Conservation (phyloP, 2,888 invertebrate genomes). For the Drosophila pseudotalamancana region DNA sequence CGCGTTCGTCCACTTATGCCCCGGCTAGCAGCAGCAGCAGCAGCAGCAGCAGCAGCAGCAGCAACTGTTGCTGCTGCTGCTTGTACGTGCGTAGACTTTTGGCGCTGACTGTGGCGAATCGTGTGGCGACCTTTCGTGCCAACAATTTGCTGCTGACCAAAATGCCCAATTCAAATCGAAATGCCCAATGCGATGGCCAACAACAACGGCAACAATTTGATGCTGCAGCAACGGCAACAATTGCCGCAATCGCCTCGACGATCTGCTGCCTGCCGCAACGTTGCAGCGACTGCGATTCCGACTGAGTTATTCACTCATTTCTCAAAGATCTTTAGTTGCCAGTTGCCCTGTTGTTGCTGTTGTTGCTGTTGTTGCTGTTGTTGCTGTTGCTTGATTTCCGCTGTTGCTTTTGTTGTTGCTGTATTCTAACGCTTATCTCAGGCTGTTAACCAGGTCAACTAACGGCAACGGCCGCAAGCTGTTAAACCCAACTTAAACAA, state of each 20-base stretch:
- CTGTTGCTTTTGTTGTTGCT: constrained; percentile 32
- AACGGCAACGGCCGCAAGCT: constrained; percentile 76
- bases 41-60: neutral
- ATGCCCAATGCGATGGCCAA: constrained; percentile 43
- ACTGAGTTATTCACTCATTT: constrained; percentile 61
- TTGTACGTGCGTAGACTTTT: constrained; percentile 56
- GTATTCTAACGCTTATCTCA: constrained; percentile 67
- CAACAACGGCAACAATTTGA: constrained; percentile 18
- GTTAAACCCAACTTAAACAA: constrained; percentile 78
- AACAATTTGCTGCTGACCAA: constrained; percentile 39
- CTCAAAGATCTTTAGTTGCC: constrained; percentile 57
- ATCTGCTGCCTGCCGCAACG: constrained; percentile 36
- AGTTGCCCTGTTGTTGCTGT: constrained; percentile 3
- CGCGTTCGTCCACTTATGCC: constrained; percentile 60
- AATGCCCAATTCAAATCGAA: constrained; percentile 54
- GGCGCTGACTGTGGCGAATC: constrained; percentile 57
- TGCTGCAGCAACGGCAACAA: constrained; percentile 16
- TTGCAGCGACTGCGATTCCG: constrained; percentile 20
- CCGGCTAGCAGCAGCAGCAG: constrained; percentile 11
- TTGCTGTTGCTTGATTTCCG: constrained; percentile 51
- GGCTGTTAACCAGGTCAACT: constrained; percentile 74
- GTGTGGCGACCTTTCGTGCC: constrained; percentile 47
- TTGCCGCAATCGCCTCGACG: constrained; percentile 37
- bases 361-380: constrained; percentile 19
- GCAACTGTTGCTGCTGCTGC: constrained; percentile 8